These are phyloP conservation scores for Scolanthus callimorphus DNA, from an alignment of 92 coral and sea anemone genomes.

Conservation along the genomic window DNA sequence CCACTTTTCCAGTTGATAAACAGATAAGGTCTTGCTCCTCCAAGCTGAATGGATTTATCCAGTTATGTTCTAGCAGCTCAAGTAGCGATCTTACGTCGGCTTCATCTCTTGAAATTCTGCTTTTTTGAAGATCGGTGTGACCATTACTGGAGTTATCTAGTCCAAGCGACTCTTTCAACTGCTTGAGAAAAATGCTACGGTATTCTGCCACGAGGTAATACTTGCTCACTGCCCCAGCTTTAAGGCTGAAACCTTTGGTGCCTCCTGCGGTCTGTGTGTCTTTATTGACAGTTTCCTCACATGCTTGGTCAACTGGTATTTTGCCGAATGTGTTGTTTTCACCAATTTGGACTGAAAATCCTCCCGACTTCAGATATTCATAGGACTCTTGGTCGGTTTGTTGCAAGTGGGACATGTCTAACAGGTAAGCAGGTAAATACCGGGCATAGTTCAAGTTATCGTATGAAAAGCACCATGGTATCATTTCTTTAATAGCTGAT, in stretches of 20 bases:
- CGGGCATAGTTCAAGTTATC: constrained; percentile 42
- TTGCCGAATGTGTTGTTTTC: constrained; percentile 23
- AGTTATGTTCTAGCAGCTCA: constrained; percentile 20
- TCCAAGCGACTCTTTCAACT: constrained; percentile 26
- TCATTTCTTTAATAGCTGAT: constrained; percentile 35
- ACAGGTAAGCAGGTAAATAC: constrained; percentile 43
- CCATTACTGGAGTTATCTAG: neutral
- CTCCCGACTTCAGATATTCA: constrained; percentile 26
- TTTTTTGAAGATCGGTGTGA: constrained; percentile 29
- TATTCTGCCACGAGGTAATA: constrained; percentile 37
- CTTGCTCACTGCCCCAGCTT: constrained; percentile 32
- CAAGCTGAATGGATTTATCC: constrained; percentile 30
- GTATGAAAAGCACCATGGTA: constrained; percentile 56
- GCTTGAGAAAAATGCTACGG: constrained; percentile 30
- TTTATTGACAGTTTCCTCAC: constrained; percentile 47
- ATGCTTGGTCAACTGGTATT: constrained; percentile 37
- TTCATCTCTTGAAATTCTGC: constrained; percentile 38
- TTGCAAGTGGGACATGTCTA: constrained; percentile 5
- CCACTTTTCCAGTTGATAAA: constrained; percentile 36
- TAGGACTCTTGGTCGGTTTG: neutral
- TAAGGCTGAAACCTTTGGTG: constrained; percentile 50
- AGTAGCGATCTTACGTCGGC: constrained; percentile 24
- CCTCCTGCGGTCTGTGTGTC: constrained; percentile 48
- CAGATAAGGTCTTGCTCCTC: constrained; percentile 35
- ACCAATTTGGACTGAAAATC: constrained; percentile 41